Evolutionary conservation across 2,797 vertebrate species (phyloP), one percentile per base, ranked within the genome.

Genomic region (Echeneis naucrates): DNA sequence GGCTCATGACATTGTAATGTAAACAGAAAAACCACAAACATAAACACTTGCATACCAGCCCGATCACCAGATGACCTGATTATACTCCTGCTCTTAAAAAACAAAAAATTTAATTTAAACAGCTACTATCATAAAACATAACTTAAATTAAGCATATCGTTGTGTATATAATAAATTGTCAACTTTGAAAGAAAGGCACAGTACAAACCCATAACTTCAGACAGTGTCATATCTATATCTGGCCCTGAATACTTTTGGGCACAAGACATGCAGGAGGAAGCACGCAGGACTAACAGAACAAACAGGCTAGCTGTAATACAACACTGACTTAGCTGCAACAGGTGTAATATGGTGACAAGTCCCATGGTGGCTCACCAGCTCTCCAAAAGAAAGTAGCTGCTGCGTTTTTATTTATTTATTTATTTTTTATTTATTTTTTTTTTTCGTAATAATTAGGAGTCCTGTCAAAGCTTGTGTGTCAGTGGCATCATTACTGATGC

Each of bases 1-100:
- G 8, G 16, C 8, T 63, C 21, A 7, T 51, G 37, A 12, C 32
- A 44, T 23, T 80, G 27, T 72, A 68, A 77, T 70, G 81, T 79
- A 76, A 82, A 87, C 72, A 71, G 3, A 19, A 50, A 38, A 48
- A 65, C 21, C 45, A 17, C 56, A 82, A 82, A 67, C 55, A 68
- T 52, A 68, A 65, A 73, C 37, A 72, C 42, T 8, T 26, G 9
- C 1, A 5, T 14, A 24, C 40, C 64, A 33, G 42, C 27, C 33
- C 33, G 27, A 51, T 33, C n/a, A 37, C 30, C n/a, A 50, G n/a
- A 42, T n/a, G 35, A 54, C 24, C 21, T 23, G 37, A 54, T 71
- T 38, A 32, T 27, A 38, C 32, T 54, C 5, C 35, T 13, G 48
- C 4, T 26, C n/a, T n/a, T n/a, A n/a, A n/a, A n/a, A n/a, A n/a